Base-by-base conservation (phyloP, 1,140 invertebrate genomes). In the Magallana angulata region DNA sequence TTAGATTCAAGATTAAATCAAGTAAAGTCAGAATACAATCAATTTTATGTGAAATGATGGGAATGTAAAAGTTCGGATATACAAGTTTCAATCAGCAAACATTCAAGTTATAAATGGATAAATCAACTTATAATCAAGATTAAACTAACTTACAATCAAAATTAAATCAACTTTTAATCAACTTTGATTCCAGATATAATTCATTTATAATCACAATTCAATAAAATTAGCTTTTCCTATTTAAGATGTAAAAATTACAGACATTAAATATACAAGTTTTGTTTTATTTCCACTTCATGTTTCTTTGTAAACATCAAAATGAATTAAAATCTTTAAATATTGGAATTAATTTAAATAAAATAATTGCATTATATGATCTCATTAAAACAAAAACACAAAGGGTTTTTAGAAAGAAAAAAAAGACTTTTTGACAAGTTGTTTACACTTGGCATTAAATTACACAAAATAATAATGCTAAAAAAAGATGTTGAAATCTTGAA, bases 211-310 rank as follows among this genome's bases (percentile, higher is more conserved):
- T 62, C 60, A 62, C 14, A n/a, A 62, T n/a, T 16, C 14, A 36
- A 30, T 76, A 76, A 76, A 76, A 76, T 18, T 36, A 30, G 68
- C 14, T 30, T 18, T 30, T 36, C 24, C 12, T 71, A 6, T n/a
- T 76, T 76, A 76, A 76, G 68, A 76, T 30, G 24, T 76, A 76
- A 76, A 76, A 76, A 76, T 76, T 30, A 76, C 24, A 76, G 7
- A 76, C 68, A 76, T 9, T 18, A 76, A 76, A 76, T 76, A 76
- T 12, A 30, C 36, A 48, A 48, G 1, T 48, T 4, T 76, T 24
- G 0, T 30, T 30, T 8, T 8, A 12, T 4, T 76, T 30, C 36
- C 24, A 76, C 68, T 9, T 30, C 3, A 30, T 48, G 36, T 48
- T 48, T 48, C 36, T 48, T 48, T 48, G 36, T 48, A 76, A 76